These are phyloP conservation scores for Rafetus swinhoei DNA, from an alignment of 2,113 vertebrate species.

Conservation along the genomic window DNA sequence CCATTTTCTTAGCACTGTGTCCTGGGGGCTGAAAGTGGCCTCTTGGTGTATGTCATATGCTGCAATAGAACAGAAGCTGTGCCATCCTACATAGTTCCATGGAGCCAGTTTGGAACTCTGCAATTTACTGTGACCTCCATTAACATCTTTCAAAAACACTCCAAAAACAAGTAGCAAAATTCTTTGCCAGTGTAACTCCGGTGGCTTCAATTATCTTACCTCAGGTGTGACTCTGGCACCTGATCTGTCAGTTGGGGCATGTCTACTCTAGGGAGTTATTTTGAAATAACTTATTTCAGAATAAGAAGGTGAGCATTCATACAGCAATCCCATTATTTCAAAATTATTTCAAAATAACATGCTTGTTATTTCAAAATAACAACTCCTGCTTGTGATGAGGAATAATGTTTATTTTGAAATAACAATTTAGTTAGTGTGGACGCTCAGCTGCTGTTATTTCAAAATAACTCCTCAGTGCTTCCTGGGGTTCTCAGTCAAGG, in stretches of 20 bases:
- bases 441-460: no score
- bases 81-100: not conserved
- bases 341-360: no score
- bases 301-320: no score
- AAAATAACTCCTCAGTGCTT: no score
- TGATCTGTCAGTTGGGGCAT: not conserved
- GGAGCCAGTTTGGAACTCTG: constrained; percentile 22
- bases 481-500: no score
- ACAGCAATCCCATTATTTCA: no score
- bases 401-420: no score
- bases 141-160: not conserved
- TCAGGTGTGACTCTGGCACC: not conserved
- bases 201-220: not conserved
- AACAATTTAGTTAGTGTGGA: no score
- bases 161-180: not conserved
- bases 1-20: not conserved
- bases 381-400: no score
- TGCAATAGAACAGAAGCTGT: rapidly evolving
- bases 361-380: no score
- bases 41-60: not conserved
- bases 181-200: not conserved
- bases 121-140: not conserved
- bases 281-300: no score
- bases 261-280: no score
- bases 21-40: not conserved